These are phyloP conservation scores for Pristis pectinata DNA, from an alignment of 2,797 vertebrate genomes.

Conservation along the genomic window DNA sequence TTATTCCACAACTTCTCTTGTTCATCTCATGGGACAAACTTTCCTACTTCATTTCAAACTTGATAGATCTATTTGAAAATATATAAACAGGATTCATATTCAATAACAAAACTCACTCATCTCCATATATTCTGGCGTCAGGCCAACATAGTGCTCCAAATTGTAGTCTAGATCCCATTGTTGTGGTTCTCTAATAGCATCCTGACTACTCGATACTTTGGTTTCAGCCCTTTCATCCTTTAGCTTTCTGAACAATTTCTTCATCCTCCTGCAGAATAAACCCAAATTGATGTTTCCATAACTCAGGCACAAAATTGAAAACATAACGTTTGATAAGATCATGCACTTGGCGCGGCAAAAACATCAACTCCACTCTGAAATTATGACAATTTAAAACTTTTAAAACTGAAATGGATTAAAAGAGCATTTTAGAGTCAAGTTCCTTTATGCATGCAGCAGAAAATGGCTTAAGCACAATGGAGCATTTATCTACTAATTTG, in stretches of 20 bases:
- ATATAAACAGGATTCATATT: background rate
- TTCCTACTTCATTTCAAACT: background rate
- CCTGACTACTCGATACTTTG: constrained; percentile 56
- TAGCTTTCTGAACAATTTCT: constrained; percentile 66
- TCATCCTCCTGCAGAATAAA: constrained; percentile 6
- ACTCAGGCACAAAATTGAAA: too few relatives aligned
- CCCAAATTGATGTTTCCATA: background rate
- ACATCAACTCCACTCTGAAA: background rate
- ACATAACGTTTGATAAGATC: background rate
- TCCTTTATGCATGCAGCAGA: background rate
- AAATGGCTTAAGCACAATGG: background rate
- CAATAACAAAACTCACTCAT: constrained; percentile 75
- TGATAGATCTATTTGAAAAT: background rate
- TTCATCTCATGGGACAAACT: too few relatives aligned
- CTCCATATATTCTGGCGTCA: constrained; percentile 96
- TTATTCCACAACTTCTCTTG: too few relatives aligned
- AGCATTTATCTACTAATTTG: background rate
- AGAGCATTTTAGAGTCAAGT: too few relatives aligned
- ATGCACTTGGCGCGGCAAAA: background rate
- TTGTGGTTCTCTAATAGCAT: constrained; percentile 62
- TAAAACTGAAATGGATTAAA: background rate
- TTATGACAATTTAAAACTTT: background rate
- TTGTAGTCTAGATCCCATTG: constrained; percentile 82
- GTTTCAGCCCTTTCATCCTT: constrained; percentile 68
- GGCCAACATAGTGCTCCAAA: constrained; percentile 83